Conservation (phyloP, 2,797 vertebrate species). For the Crenuchus spilurus region DNA sequence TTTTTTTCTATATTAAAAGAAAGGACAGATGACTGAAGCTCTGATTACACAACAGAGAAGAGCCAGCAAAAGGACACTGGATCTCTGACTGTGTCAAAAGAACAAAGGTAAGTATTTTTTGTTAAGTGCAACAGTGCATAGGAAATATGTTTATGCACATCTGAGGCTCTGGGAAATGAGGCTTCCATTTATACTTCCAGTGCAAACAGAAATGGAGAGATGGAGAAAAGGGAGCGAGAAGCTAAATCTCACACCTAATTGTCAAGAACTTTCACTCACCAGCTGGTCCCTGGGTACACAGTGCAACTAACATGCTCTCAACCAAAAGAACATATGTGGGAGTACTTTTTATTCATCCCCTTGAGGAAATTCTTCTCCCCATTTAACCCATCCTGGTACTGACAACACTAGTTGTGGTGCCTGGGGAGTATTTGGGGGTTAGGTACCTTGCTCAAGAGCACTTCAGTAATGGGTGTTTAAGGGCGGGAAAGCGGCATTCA, state of each 20-base stretch:
- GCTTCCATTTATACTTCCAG: not conserved
- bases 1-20: too few species aligned
- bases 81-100: not conserved
- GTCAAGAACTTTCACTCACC: constrained; percentile 51
- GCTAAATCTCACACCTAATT: constrained; percentile 63
- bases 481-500: too few species aligned
- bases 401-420: too few species aligned
- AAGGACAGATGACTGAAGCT: not conserved
- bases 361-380: too few species aligned
- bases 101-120: not conserved
- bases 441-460: too few species aligned
- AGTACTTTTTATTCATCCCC: too few species aligned
- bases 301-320: constrained; percentile 19
- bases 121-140: not conserved
- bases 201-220: not conserved
- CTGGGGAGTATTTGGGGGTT: too few species aligned
- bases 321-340: too few species aligned
- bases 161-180: not conserved
- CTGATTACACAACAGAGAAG: not conserved
- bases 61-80: not conserved
- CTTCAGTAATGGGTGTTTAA: too few species aligned
- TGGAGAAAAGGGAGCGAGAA: not conserved
- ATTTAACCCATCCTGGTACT: too few species aligned
- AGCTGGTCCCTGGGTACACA: constrained; percentile 26
- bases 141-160: constrained; percentile 1